phyloP scores from a whole-genome alignment of 2,113 vertebrate genomes.

The Tursiops truncatus region DNA sequence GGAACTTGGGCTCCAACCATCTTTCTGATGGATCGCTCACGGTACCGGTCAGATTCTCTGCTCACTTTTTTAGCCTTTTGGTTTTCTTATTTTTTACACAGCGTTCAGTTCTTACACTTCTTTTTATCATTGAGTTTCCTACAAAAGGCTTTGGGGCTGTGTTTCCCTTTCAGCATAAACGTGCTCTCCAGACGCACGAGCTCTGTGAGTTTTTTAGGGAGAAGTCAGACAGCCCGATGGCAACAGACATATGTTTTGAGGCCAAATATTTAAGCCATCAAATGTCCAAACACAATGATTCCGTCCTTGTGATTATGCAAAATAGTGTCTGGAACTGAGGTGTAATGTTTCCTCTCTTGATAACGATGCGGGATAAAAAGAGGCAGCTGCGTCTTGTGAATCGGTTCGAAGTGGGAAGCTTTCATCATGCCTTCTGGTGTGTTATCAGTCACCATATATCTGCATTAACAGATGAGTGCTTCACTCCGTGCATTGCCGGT shows the following conservation, averaged over 20 bases:
- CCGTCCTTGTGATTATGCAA: slow-evolving; percentile 13
- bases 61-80: neutral
- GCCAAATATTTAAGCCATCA: neutral
- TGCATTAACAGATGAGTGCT: neutral
- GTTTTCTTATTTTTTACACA: neutral
- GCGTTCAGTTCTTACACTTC: neutral
- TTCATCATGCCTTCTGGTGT: neutral
- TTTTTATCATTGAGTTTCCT: neutral
- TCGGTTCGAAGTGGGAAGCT: neutral
- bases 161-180: neutral
- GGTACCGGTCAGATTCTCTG: rapidly evolving
- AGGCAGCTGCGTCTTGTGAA: slow-evolving; percentile 15
- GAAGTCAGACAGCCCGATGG: neutral
- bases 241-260: neutral
- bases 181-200: neutral
- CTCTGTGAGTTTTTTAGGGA: neutral
- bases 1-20: neutral
- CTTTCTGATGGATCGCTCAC: neutral
- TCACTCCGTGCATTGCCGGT: neutral
- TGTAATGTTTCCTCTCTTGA: neutral
- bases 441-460: neutral
- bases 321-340: neutral
- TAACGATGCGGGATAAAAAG: neutral
- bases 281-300: neutral
- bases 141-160: neutral